Evolutionary conservation across 2,113 vertebrate species (phyloP).

Genomic region (Sturnira hondurensis): DNA sequence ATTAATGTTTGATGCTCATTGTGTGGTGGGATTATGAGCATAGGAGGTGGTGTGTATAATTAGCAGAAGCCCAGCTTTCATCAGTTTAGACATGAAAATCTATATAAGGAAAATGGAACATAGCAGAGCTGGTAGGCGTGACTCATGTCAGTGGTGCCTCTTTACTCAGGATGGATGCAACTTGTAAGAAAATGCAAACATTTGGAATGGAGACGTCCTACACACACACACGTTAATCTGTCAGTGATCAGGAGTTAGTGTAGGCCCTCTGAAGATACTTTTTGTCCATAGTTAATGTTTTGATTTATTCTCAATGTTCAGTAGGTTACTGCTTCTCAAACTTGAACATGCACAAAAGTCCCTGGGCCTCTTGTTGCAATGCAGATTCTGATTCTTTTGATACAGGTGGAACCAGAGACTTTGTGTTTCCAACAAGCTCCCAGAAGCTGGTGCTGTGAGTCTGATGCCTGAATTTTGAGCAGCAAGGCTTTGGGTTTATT

Average conservation of each 20-base stretch:
- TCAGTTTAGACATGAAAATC: background rate
- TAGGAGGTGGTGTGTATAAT: background rate
- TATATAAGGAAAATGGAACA: background rate
- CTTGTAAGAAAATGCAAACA: background rate
- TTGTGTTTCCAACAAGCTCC: background rate
- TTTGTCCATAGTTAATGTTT: fast-evolving
- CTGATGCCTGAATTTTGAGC: fast-evolving
- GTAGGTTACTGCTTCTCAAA: background rate
- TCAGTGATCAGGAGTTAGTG: background rate
- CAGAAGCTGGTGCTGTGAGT: fast-evolving
- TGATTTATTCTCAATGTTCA: too few species aligned
- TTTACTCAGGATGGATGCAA: fast-evolving
- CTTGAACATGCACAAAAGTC: fast-evolving
- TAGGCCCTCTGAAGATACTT: background rate
- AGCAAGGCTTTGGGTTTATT: too few species aligned
- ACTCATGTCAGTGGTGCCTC: background rate
- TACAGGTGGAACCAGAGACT: fast-evolving
- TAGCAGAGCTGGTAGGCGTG: background rate
- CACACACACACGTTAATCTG: background rate
- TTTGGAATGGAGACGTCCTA: fast-evolving
- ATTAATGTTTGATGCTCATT: background rate
- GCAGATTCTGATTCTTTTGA: background rate
- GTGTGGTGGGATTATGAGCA: background rate
- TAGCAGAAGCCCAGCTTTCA: background rate
- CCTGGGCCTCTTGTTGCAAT: background rate